These are phyloP conservation scores for Kobus ellipsiprymnus DNA, from an alignment of 2,113 vertebrate species.

Conservation along the genomic window DNA sequence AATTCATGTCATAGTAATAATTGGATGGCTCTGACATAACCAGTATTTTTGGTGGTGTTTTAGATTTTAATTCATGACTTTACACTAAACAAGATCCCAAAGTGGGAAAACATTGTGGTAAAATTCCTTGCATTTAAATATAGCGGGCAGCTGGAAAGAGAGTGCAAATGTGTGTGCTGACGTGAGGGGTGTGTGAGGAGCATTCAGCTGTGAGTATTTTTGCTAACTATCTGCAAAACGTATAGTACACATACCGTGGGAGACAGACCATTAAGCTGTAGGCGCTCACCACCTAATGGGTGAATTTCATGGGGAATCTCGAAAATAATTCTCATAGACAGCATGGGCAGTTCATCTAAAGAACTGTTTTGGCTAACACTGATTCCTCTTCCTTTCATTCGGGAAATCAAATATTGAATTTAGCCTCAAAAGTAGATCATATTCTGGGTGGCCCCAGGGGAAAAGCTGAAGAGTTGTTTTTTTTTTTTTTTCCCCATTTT, in stretches of 20 bases:
- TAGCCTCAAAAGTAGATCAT: slow-evolving; percentile 15
- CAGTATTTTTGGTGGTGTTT: slow-evolving; percentile 33
- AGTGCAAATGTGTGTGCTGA: slow-evolving; percentile 8
- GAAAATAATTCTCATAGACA: background rate
- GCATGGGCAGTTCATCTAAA: background rate
- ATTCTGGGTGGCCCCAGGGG: background rate
- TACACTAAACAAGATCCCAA: slow-evolving; percentile 37
- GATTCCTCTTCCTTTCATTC: slow-evolving; percentile 36
- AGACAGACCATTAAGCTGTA: slow-evolving; percentile 16
- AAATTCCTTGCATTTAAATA: slow-evolving; percentile 62
- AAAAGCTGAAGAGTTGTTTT: background rate
- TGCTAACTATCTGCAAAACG: slow-evolving; percentile 52
- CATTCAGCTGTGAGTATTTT: slow-evolving; percentile 53
- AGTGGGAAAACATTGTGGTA: slow-evolving; percentile 42
- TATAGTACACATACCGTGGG: background rate
- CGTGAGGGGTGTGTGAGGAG: background rate
- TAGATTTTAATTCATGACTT: slow-evolving; percentile 49
- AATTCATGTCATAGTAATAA: slow-evolving; percentile 29
- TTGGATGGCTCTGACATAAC: background rate
- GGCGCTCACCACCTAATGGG: background rate
- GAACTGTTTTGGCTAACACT: background rate
- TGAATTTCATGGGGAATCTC: background rate
- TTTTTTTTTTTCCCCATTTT: background rate
- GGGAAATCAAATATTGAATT: background rate
- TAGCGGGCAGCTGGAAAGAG: slow-evolving; percentile 57